Conservation (phyloP, 2,113 vertebrate genomes). For the Oreochromis spilurus region DNA sequence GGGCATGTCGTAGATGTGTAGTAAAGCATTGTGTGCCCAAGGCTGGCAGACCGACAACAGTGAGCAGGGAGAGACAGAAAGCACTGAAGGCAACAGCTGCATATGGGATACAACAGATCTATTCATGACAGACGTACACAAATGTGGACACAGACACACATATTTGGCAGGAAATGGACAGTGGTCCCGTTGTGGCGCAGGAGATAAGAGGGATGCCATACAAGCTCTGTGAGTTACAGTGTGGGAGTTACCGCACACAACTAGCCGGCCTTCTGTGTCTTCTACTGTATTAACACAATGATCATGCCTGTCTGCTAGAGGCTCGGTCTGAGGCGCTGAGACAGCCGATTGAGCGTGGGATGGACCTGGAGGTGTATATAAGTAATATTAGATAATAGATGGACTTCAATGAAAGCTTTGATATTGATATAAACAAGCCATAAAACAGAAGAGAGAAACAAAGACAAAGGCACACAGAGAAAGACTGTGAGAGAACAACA, state of each 20-base stretch:
- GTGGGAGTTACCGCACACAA: conserved; percentile 48
- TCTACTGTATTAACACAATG: conserved; percentile 44
- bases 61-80: conserved; percentile 4
- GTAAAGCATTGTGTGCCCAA: background rate
- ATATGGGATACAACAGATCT: conserved; percentile 47
- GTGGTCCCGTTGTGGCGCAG: conserved; percentile 50
- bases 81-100: conserved; percentile 60
- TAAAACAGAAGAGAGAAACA: background rate
- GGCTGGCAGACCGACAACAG: conserved; percentile 4
- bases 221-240: conserved; percentile 41
- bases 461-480: background rate
- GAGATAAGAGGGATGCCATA: conserved; percentile 57
- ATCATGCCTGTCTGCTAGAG: conserved; percentile 31
- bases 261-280: conserved; percentile 40
- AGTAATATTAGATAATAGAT: conserved; percentile 34
- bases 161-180: conserved; percentile 40
- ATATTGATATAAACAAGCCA: conserved; percentile 45
- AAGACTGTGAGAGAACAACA: background rate
- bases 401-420: conserved; percentile 49
- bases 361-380: conserved; percentile 37
- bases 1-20: background rate
- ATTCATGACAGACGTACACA: conserved; percentile 53
- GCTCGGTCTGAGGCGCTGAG: conserved; percentile 21
- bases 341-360: conserved; percentile 39
- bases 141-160: conserved; percentile 6